phyloP scores from a whole-genome alignment of 2,888 invertebrate species.

The Leptinotarsa haldemani region DNA sequence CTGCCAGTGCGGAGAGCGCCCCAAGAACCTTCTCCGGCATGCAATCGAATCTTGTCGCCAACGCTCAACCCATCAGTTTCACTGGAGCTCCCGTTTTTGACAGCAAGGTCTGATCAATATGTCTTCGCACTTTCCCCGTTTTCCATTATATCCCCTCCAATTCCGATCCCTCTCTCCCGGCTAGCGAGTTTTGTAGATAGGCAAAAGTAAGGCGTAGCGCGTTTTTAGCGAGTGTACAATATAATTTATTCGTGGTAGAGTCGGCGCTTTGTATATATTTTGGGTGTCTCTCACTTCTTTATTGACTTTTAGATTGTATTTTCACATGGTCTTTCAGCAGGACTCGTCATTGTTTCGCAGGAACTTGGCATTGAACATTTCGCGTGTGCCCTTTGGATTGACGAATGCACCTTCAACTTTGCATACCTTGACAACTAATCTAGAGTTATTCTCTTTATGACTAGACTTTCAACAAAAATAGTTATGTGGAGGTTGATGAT shows the following conservation, averaged over 20 bases:
- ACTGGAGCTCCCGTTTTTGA: conserved; percentile 76
- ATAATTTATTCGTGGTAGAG: background rate
- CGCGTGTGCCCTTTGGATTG: background rate
- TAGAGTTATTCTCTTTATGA: too few relatives aligned
- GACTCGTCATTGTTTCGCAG: background rate
- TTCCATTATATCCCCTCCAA: conserved; percentile 18
- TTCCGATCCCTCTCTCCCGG: background rate
- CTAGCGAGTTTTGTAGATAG: conserved; percentile 12
- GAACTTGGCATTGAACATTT: background rate
- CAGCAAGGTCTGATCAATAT: conserved; percentile 73
- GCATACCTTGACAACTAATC: background rate
- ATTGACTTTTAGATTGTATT: background rate
- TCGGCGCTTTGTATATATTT: background rate
- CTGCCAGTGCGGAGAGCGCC: conserved; percentile 68
- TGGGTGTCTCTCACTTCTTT: background rate
- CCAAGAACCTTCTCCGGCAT: conserved; percentile 69
- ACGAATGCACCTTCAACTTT: background rate
- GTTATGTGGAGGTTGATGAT: too few relatives aligned
- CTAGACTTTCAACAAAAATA: too few relatives aligned
- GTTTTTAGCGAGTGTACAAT: conserved; percentile 1
- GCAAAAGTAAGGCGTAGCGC: background rate
- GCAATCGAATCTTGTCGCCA: conserved; percentile 81
- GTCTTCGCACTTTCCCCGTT: conserved; percentile 24
- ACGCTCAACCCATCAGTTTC: conserved; percentile 84
- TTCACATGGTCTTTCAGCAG: background rate